Evolutionary conservation across 2,113 vertebrate species (phyloP), one percentile per base, ranked within the genome.

Genomic region (Campylorhamphus procurvoides): DNA sequence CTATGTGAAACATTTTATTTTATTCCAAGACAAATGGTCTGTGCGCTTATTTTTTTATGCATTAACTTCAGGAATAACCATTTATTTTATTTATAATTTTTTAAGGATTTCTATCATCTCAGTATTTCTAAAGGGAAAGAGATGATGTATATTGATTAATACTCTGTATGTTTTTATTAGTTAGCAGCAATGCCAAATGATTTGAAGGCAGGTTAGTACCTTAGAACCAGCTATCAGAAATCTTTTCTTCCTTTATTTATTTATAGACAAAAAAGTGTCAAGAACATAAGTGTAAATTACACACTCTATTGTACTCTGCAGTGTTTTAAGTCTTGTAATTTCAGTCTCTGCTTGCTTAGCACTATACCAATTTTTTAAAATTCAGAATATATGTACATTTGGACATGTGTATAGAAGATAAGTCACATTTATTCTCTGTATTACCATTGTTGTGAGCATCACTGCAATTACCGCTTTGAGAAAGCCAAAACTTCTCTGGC

Each of bases 241-340:
- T 5, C 8, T n/a, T 80, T 93, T 84, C 76, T 84, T 91, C 7
- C 50, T 93, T 93, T 92, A 53, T 96, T 97, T 90, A 80, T 50
- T 97, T 94, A 77, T 7, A 93, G 81, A 85, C n/a, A 50, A 85
- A 40, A 49, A 49, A 74, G 18, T 90, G 77, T 93, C 88, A 91
- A 86, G 77, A 89, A 47, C 62, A 81, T 64, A 40, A 9, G 18
- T 83, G 33, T 84, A 50, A 90, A 62, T 85, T 67, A 59, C 20
- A 53, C 18, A 62, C 31, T 47, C 14, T 37, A 4, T 42, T 90
- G n/a, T 73, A 69, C 69, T 75, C 62, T 87, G 22, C 52, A 83
- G 0, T 77, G 29, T 64, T 83, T 90, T 79, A 59, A n/a, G 44
- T 56, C 53, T 47, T 72, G 10, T 73, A 18, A 77, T 96, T 95